Evolutionary conservation across 2,888 invertebrate species (phyloP).

Genomic region (Eilema caniola): DNA sequence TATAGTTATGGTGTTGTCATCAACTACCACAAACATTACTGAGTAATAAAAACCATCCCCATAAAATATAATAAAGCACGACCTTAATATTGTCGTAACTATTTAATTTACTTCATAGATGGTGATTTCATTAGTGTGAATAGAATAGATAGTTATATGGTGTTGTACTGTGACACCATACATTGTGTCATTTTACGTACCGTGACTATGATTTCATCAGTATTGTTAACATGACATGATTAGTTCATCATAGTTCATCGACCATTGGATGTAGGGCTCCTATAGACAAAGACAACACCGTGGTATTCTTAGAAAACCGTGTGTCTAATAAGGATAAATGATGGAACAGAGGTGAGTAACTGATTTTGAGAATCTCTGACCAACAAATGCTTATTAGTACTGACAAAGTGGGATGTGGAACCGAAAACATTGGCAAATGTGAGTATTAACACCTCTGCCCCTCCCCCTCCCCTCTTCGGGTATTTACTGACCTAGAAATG

Average conservation of each 20-base stretch:
- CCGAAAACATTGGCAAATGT: too few relatives aligned
- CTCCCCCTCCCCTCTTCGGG: too few relatives aligned
- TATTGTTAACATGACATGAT: not conserved
- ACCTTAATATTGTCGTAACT: not conserved
- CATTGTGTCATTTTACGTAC: not conserved
- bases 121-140: conserved; percentile 3
- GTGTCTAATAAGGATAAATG: too few relatives aligned
- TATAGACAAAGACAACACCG: too few relatives aligned
- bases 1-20: conserved; percentile 6
- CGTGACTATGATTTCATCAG: not conserved
- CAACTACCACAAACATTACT: conserved; percentile 1
- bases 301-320: too few relatives aligned
- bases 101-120: conserved; percentile 5
- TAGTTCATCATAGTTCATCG: not conserved
- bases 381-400: too few relatives aligned
- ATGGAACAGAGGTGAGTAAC: too few relatives aligned
- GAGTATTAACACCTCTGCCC: too few relatives aligned
- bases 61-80: conserved; percentile 10
- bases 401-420: too few relatives aligned
- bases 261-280: not conserved
- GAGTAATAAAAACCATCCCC: not conserved
- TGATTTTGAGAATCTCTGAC: too few relatives aligned
- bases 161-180: not conserved
- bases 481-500: too few relatives aligned
- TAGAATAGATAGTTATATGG: not conserved